Evolutionary conservation across 2,888 invertebrate genomes (phyloP).

Genomic region (Strigamia transsilvanica): DNA sequence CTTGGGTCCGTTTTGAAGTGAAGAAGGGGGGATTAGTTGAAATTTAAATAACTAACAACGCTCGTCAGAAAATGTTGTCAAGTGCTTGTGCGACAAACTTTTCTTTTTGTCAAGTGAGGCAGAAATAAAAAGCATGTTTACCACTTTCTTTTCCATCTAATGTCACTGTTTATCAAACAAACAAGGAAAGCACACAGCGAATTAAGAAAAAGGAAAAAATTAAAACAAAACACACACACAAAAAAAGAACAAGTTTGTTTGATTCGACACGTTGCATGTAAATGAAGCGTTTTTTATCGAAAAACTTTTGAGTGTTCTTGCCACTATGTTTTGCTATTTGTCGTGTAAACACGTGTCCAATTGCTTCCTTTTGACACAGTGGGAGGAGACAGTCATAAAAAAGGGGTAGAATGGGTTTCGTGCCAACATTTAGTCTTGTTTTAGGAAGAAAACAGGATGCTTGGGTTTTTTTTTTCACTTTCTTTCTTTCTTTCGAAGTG

Average conservation of each 20-base stretch:
- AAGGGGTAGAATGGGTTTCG: conserved; percentile 7
- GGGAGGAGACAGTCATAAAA: conserved; percentile 20
- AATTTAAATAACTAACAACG: conserved; percentile 49
- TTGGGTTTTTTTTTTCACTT: too few species aligned
- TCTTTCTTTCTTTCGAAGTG: not conserved
- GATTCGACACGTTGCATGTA: not conserved
- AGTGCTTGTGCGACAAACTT: not conserved
- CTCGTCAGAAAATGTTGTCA: conserved; percentile 3
- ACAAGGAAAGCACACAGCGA: not conserved
- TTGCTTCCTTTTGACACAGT: conserved; percentile 13
- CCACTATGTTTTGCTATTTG: conserved; percentile 2
- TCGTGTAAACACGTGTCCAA: conserved; percentile 10
- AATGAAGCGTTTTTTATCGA: not conserved
- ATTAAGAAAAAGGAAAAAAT: not conserved
- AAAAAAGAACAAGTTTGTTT: not conserved
- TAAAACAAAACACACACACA: too few species aligned
- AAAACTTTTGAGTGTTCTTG: not conserved
- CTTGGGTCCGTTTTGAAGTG: conserved; percentile 15
- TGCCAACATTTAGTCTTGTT: conserved; percentile 20
- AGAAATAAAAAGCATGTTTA: not conserved
- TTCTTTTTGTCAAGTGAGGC: not conserved
- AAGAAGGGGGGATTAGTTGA: conserved; percentile 37
- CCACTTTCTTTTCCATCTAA: conserved; percentile 6
- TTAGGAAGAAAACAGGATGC: conserved; percentile 10
- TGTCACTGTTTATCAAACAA: conserved; percentile 14